Conservation (phyloP, 2,797 vertebrate genomes). For the Chrosomus eos region DNA sequence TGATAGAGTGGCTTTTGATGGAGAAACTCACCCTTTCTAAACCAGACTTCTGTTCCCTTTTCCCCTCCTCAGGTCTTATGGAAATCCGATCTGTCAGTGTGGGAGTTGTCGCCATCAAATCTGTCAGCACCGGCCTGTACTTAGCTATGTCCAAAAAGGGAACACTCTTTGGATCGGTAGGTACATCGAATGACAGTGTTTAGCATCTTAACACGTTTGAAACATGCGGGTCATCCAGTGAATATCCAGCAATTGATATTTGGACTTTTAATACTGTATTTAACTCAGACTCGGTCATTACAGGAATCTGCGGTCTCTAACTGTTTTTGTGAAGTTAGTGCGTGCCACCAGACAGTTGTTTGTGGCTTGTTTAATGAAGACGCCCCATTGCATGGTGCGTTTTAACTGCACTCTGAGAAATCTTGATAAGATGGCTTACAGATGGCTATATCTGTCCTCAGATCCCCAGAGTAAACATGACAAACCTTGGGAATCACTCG, state of each 20-base stretch:
- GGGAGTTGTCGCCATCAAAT: conserved; percentile 91
- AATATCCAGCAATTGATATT: background rate
- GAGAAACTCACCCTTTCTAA: conserved; percentile 74
- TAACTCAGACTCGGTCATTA: background rate
- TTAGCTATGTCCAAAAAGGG: conserved; percentile 94
- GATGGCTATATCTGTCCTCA: conserved; percentile 50
- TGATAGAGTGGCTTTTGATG: conserved; percentile 74
- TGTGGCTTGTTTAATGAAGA: conserved; percentile 58
- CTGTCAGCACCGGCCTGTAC: conserved; percentile 90
- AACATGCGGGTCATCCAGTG: background rate
- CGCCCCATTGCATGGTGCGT: conserved; percentile 63
- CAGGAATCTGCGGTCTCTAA: background rate
- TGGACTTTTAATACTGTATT: background rate
- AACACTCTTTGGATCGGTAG: conserved; percentile 92
- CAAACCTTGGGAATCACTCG: conserved; percentile 57
- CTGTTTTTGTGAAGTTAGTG: conserved; percentile 58
- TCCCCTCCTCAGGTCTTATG: conserved; percentile 84
- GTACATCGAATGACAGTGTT: conserved; percentile 70
- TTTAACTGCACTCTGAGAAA: conserved; percentile 60
- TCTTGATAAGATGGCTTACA: conserved; percentile 68
- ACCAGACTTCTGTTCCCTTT: conserved; percentile 65
- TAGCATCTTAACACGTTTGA: background rate
- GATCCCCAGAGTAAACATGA: conserved; percentile 59
- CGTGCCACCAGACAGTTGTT: conserved; percentile 75
- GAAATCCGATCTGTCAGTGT: conserved; percentile 94